Evolutionary conservation across 1,140 invertebrate species (phyloP), one percentile per base, ranked within the genome.

Genomic region (Drosophila asahinai): DNA sequence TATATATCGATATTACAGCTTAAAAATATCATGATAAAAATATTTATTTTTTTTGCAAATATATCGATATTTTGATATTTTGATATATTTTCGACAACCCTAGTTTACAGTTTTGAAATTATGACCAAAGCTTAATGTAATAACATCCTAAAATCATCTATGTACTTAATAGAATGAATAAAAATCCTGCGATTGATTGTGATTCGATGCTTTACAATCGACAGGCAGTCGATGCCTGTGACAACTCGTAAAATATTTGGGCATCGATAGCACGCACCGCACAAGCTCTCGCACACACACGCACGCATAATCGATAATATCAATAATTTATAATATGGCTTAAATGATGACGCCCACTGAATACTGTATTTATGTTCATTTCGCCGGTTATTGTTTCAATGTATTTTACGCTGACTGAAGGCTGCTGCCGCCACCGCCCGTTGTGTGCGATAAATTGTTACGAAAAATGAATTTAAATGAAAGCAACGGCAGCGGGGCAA

Each of bases 381-480:
- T 30, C 33, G 17, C 43, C 11, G 67, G 36, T 25, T 60, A 40
- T 48, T 59, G 42, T 67, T 77, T 68, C 55, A 77, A 42, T 49
- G 55, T 55, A 52, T 67, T 60, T 54, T 14, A 45, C 55, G 63
- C 48, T 40, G 33, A 22, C 54, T 66, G 43, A 30, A 30, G 5
- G 33, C 22, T 25, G 19, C 8, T n/a, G n/a, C 8, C 54, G 19
- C 8, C 38, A 38, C 7, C 52, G 63, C 74, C 72, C 52, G 36
- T 64, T 40, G 67, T 81, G 59, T 74, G 73, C 72, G 55, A 72
- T 73, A 80, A 84, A 86, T 74, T 79, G 83, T 62, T 64, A 55
- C 83, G 70, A 82, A 79, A 81, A 83, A 78, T 83, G 68, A 82
- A 79, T 86, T 84, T 77, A 73, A 84, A 84, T 86, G 57, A 67